phyloP scores from a whole-genome alignment of 2,797 vertebrate species.

The Pipistrellus pygmaeus region DNA sequence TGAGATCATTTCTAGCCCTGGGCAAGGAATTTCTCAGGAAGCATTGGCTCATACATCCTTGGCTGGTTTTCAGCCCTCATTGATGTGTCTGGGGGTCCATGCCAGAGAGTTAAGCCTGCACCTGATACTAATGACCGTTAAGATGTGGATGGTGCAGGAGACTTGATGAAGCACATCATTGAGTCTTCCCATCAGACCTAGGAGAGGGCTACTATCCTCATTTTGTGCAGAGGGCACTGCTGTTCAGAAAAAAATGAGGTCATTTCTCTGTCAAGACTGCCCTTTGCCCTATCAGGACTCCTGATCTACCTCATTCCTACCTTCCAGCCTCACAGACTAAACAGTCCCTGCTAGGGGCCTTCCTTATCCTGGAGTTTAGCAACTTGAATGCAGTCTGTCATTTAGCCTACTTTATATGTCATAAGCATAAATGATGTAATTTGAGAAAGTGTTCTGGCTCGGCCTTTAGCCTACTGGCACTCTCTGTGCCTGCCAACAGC shows the following conservation, averaged over 20 bases:
- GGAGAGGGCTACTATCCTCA: background rate
- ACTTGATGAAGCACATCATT: accelerated
- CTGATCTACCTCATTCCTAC: accelerated
- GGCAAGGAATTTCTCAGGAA: constrained; percentile 43
- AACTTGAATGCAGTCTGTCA: background rate
- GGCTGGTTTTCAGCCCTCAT: background rate
- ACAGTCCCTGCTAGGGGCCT: background rate
- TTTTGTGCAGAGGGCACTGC: background rate
- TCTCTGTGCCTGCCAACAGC: too few relatives aligned
- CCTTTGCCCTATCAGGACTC: accelerated
- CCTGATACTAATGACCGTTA: background rate
- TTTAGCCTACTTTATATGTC: background rate
- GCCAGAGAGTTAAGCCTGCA: background rate
- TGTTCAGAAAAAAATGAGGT: too few relatives aligned
- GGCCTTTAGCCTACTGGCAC: background rate
- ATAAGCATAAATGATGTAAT: accelerated
- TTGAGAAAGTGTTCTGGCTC: background rate
- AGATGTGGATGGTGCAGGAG: background rate
- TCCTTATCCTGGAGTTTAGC: background rate
- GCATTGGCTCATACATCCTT: background rate
- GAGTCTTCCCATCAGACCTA: background rate
- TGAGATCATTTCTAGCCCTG: constrained; percentile 50
- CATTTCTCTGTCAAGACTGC: background rate
- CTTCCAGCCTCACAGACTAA: accelerated
- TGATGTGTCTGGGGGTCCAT: background rate